phyloP scores from a whole-genome alignment of 2,113 vertebrate species.

The pig (Sus scrofa) region DNA sequence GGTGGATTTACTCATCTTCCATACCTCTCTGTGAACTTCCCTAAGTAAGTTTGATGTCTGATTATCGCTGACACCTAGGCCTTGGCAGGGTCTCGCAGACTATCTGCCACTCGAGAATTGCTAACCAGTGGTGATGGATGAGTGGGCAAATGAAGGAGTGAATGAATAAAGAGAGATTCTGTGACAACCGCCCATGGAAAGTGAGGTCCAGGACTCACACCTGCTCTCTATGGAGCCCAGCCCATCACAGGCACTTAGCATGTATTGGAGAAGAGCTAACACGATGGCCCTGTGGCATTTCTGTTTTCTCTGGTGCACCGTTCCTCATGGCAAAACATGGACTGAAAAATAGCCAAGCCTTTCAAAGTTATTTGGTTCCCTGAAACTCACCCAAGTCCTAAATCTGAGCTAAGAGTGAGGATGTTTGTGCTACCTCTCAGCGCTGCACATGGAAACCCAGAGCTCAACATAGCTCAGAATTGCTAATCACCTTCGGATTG shows the following conservation, averaged over 20 bases:
- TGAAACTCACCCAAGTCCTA: neutral
- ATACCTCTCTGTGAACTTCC: neutral
- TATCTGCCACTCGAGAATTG: neutral
- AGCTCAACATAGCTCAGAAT: slow-evolving; percentile 55
- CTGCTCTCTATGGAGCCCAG: neutral
- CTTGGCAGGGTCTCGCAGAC: neutral
- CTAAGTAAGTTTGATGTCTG: neutral
- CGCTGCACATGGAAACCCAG: neutral
- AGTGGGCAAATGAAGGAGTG: neutral
- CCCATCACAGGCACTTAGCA: neutral
- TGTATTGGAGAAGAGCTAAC: neutral
- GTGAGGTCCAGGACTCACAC: neutral
- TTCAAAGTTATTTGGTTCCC: neutral
- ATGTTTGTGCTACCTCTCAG: neutral
- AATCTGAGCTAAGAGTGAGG: neutral
- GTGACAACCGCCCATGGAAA: neutral
- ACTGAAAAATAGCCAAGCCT: slow-evolving; percentile 56
- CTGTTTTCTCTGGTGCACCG: slow-evolving; percentile 16
- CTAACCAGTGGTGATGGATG: neutral
- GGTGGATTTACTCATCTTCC: neutral
- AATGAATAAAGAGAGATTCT: neutral
- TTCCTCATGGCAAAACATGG: slow-evolving; percentile 24
- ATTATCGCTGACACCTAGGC: neutral
- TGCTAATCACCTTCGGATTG: slow-evolving; percentile 70
- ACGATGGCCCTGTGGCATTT: neutral